Base-by-base conservation (phyloP, 2,113 vertebrate species). In the Zosterops hypoxanthus region DNA sequence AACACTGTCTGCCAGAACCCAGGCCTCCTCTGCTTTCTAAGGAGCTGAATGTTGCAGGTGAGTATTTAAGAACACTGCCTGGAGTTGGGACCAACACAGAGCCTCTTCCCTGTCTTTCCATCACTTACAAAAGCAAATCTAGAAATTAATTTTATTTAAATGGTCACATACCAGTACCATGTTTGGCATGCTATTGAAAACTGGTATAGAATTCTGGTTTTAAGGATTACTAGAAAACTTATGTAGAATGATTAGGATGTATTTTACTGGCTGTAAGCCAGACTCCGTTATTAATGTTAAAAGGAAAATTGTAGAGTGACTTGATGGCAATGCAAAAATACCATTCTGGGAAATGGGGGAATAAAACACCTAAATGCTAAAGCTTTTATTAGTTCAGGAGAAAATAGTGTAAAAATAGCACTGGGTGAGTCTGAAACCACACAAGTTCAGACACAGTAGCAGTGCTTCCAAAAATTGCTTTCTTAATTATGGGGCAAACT, bases 241-340 rank as follows among this genome's bases (percentile, higher is more conserved):
- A 46, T 0, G 0, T 41, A 47, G 21, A 61, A 21, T 41, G 2
- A 70, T 72, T n/a, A 69, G 24, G 79, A 26, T 34, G 25, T 44
- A 53, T 64, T 65, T 42, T 75, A 33, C 28, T 75, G 34, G 3
- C 12, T 83, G 11, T 57, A 90, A 84, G 92, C 14, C 20, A 56
- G 25, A 24, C 5, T 34, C 20, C 9, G 6, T 23, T 42, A 56
- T 33, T 64, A 59, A 83, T n/a, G 11, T 20, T 69, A 61, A 89
- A 80, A 79, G 46, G 3, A 63, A 82, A n/a, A 13, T 23, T 50
- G 24, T 42, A 55, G 49, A 41, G 9, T 21, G 20, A 80, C 25
- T 36, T 46, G 33, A 19, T 65, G 11, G 59, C 57, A 88, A 22
- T 18, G 15, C 2, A 69, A 25, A 88, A 88, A 68, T 55, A 28